Evolutionary conservation across 2,888 invertebrate genomes (phyloP).

Genomic region (Perdita meconis): DNA sequence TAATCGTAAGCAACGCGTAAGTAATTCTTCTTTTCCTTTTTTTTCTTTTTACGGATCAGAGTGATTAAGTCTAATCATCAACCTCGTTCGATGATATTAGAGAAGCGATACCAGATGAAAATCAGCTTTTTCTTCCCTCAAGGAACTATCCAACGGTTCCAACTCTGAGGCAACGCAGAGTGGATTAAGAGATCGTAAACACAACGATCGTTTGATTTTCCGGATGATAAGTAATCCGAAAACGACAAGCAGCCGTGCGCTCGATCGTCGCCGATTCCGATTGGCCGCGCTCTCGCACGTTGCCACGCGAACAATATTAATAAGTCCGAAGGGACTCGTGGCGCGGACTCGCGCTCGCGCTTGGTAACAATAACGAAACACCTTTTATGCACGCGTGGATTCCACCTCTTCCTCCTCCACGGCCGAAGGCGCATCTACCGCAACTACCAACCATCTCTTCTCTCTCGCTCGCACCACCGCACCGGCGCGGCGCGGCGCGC

Average conservation of each 20-base stretch:
- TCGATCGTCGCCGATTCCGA: conserved; percentile 5
- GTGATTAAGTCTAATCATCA: too few species aligned
- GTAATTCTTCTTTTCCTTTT: too few species aligned
- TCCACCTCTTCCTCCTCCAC: conserved; percentile 72
- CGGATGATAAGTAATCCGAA: not conserved
- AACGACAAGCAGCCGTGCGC: conserved; percentile 9
- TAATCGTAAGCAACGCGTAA: too few species aligned
- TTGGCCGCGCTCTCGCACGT: conserved; percentile 9
- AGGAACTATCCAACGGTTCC: too few species aligned
- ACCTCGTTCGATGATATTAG: too few species aligned
- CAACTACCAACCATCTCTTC: conserved; percentile 57
- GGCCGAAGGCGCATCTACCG: conserved; percentile 56
- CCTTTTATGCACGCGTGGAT: conserved; percentile 79
- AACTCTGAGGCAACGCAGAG: too few species aligned
- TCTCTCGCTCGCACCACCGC: conserved; percentile 56
- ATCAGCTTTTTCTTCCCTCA: too few species aligned
- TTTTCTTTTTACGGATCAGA: too few species aligned
- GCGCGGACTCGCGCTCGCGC: conserved; percentile 55
- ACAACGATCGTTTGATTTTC: not conserved
- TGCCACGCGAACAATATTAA: conserved; percentile 67
- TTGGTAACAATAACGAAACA: conserved; percentile 83
- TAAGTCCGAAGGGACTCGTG: conserved; percentile 69
- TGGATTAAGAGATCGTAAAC: conserved; percentile 18
- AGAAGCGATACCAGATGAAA: too few species aligned
- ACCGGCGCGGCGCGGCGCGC: too few species aligned